These are phyloP conservation scores for Fistularia commersonii DNA, from an alignment of 2,797 vertebrate species.

Conservation along the genomic window DNA sequence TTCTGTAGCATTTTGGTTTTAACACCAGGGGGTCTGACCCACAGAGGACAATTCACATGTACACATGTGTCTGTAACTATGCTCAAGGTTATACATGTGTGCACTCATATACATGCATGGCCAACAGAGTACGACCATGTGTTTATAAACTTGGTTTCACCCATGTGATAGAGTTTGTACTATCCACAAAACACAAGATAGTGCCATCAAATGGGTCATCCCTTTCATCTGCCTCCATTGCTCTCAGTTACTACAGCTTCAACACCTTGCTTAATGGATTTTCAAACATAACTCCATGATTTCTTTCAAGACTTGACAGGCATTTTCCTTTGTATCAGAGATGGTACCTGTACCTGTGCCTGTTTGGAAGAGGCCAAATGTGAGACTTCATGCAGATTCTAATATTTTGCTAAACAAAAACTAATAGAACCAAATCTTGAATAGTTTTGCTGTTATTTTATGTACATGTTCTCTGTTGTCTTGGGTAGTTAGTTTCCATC, in stretches of 20 bases:
- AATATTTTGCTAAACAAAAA: constrained; percentile 40
- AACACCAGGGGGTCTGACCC: constrained; percentile 33
- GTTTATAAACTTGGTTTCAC: constrained; percentile 51
- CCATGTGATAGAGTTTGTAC: constrained; percentile 43
- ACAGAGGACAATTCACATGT: constrained; percentile 30
- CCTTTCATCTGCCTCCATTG: constrained; percentile 66
- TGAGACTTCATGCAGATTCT: constrained; percentile 51
- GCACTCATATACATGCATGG: constrained; percentile 27
- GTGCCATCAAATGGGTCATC: constrained; percentile 56
- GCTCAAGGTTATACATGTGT: constrained; percentile 6
- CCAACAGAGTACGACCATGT: constrained; percentile 25
- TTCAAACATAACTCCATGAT: constrained; percentile 71
- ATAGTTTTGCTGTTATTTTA: not conserved
- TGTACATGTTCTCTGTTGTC: constrained; percentile 5
- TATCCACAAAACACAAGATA: constrained; percentile 56
- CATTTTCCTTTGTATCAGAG: constrained; percentile 68
- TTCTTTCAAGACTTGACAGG: constrained; percentile 70
- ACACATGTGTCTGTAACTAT: constrained; percentile 5
- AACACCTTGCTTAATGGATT: constrained; percentile 71
- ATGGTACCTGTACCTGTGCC: constrained; percentile 58
- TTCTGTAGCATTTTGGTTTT: constrained; percentile 47
- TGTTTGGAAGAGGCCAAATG: constrained; percentile 62
- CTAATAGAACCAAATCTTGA: not conserved
- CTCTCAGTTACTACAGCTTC: constrained; percentile 56
- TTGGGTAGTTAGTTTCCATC: not conserved